phyloP scores from a whole-genome alignment of 2,797 vertebrate genomes.

The Galagoides demidoff region DNA sequence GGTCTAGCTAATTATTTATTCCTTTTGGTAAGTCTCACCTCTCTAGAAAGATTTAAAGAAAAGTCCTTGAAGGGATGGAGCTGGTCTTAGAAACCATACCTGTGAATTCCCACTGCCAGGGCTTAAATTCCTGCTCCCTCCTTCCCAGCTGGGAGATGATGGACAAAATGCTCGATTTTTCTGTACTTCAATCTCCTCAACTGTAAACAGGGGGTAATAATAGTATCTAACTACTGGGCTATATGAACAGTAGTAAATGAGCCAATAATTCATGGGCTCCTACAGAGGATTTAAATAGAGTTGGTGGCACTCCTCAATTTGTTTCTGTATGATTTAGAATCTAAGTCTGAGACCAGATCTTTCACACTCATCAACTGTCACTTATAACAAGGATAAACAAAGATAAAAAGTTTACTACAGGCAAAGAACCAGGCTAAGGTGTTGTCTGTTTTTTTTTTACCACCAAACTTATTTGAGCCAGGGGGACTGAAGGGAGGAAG shows the following conservation, averaged over 20 bases:
- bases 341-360: neutral
- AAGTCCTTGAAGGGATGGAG: neutral
- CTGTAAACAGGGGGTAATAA: neutral
- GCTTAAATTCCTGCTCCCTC: neutral
- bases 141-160: neutral
- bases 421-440: neutral
- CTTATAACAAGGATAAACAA: constrained; percentile 3
- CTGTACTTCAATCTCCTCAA: neutral
- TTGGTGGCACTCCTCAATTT: neutral
- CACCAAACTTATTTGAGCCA: constrained; percentile 26
- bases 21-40: neutral
- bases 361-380: neutral
- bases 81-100: neutral
- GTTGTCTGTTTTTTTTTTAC: neutral
- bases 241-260: neutral
- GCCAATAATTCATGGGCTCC: neutral
- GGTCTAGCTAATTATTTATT: neutral
- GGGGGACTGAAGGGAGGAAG: neutral
- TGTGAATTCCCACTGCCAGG: neutral
- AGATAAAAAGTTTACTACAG: neutral
- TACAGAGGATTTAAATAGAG: constrained; percentile 45
- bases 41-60: neutral
- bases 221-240: neutral
- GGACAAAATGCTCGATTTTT: neutral
- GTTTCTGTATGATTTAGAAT: constrained; percentile 33